Conservation (phyloP, 2,797 vertebrate species). For the Phoebastria nigripes region DNA sequence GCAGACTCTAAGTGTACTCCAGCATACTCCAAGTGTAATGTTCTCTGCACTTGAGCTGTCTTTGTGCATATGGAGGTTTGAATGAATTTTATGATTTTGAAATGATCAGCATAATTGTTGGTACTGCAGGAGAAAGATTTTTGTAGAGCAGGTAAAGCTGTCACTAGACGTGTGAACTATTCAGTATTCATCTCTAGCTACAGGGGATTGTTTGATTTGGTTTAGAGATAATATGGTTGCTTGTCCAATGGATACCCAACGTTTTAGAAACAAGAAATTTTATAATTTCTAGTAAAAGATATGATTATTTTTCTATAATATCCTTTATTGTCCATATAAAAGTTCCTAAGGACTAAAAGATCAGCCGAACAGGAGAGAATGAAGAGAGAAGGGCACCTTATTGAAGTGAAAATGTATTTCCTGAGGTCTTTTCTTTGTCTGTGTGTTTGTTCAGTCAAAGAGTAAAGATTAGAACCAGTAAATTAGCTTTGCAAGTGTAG, state of each 20-base stretch:
- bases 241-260: background rate
- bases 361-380: background rate
- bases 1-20: background rate
- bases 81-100: background rate
- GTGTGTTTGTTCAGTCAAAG: background rate
- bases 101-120: background rate
- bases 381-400: background rate
- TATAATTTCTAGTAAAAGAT: background rate
- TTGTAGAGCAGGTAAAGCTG: background rate
- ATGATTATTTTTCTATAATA: background rate
- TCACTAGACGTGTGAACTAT: background rate
- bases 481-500: background rate
- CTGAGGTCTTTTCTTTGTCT: background rate
- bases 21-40: background rate
- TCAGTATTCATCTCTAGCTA: background rate
- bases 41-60: background rate
- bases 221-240: background rate
- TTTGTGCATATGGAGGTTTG: background rate
- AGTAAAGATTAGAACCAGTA: background rate
- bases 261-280: background rate
- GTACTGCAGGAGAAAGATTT: background rate
- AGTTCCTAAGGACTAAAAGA: background rate
- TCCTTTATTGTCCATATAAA: background rate
- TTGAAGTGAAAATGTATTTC: background rate
- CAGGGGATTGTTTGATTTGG: background rate